Conservation (phyloP, 2,888 invertebrate genomes). For the Drosophila niveifrons region DNA sequence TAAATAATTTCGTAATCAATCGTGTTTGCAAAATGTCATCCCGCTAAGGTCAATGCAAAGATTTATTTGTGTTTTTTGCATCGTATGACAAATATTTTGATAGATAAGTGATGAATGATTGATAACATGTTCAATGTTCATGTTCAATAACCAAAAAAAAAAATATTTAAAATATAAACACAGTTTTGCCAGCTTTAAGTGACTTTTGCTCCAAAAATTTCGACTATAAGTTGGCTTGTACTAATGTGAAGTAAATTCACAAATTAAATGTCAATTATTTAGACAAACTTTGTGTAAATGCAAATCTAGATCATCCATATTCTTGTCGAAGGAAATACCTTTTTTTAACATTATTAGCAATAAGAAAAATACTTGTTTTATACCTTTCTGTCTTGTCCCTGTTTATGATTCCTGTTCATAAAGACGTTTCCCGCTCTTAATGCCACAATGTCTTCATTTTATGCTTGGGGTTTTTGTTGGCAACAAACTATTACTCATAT, state of each 20-base stretch:
- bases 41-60: not conserved
- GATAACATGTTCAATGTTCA: not conserved
- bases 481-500: conserved; percentile 62
- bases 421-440: conserved; percentile 3
- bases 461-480: conserved; percentile 35
- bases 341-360: conserved; percentile 25
- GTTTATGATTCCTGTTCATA: conserved; percentile 4
- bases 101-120: not conserved
- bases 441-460: conserved; percentile 8
- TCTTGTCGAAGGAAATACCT: too few species aligned
- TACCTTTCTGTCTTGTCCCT: not conserved
- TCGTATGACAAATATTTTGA: not conserved
- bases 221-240: too few species aligned
- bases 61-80: not conserved
- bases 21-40: not conserved
- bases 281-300: not conserved
- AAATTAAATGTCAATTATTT: not conserved
- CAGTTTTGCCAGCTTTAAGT: not conserved
- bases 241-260: not conserved
- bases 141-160: not conserved
- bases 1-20: not conserved
- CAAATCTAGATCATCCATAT: too few species aligned
- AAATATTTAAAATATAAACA: not conserved
- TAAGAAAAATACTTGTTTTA: conserved; percentile 10
- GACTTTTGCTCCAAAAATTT: too few species aligned